Conservation (phyloP, 2,797 vertebrate genomes). For the Tragelaphus eurycerus region DNA sequence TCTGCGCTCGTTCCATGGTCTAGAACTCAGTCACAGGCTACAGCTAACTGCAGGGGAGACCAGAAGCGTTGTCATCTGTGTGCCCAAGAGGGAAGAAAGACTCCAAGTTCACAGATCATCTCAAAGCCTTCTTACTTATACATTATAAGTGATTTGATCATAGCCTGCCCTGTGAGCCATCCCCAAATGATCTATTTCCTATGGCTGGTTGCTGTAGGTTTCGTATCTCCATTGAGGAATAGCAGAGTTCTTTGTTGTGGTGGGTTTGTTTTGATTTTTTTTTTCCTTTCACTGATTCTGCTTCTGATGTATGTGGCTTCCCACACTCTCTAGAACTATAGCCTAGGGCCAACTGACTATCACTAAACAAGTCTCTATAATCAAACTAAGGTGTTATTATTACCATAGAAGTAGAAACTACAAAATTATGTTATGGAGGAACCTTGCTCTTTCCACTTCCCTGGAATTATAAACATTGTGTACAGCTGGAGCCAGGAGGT, state of each 20-base stretch:
- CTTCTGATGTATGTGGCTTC: conserved; percentile 49
- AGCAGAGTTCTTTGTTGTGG: conserved; percentile 37
- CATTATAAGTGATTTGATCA: conserved; percentile 9
- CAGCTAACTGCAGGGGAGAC: background rate
- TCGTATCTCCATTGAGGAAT: background rate
- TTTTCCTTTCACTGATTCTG: conserved; percentile 23
- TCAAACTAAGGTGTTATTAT: conserved; percentile 78
- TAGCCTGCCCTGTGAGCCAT: conserved; percentile 25
- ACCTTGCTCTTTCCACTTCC: conserved; percentile 82
- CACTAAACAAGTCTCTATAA: conserved; percentile 73
- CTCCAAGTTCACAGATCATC: background rate
- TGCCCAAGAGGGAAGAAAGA: conserved; percentile 9
- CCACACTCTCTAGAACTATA: conserved; percentile 40
- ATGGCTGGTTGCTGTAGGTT: background rate
- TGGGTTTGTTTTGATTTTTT: background rate
- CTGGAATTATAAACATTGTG: conserved; percentile 78
- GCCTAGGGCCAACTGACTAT: conserved; percentile 56
- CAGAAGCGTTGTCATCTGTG: background rate
- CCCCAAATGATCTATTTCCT: conserved; percentile 2
- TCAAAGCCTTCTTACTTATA: background rate
- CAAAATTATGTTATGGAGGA: conserved; percentile 81
- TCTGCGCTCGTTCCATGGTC: background rate
- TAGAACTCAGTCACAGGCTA: background rate
- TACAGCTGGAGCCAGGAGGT: conserved; percentile 82
- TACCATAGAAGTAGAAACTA: conserved; percentile 80